These are phyloP conservation scores for Choloepus hoffmanni DNA, from an alignment of 2,113 vertebrate species.

Conservation along the genomic window DNA sequence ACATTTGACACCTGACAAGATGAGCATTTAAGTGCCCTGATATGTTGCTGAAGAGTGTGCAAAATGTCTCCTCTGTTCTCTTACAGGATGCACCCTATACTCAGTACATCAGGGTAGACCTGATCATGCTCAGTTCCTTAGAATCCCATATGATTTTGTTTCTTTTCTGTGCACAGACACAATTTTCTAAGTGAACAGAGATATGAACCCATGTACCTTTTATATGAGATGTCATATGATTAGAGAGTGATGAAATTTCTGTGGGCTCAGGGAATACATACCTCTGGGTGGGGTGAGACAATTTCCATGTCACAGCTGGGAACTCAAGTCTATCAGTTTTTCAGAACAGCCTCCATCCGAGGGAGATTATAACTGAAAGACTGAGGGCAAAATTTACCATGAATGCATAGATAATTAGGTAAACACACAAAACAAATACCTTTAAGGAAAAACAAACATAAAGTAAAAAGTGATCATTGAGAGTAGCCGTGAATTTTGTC, in stretches of 20 bases:
- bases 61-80: too few species aligned
- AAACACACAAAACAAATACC: not conserved
- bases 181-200: not conserved
- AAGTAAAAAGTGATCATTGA: not conserved
- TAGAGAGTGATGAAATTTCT: accelerated
- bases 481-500: not conserved
- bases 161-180: not conserved
- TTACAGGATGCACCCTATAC: accelerated
- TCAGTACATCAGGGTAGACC: accelerated
- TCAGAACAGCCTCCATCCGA: not conserved
- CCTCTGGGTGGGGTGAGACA: not conserved
- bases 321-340: not conserved
- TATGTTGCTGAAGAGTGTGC: not conserved
- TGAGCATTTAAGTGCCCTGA: not conserved
- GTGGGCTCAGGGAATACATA: accelerated
- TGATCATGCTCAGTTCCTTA: not conserved
- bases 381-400: not conserved
- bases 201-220: not conserved
- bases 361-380: not conserved
- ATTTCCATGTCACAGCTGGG: not conserved
- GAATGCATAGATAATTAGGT: not conserved
- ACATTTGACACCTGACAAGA: accelerated
- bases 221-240: not conserved
- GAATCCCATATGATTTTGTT: not conserved
- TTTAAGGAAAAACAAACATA: not conserved